phyloP scores from a whole-genome alignment of 2,888 invertebrate species.

The Pammene aurita region DNA sequence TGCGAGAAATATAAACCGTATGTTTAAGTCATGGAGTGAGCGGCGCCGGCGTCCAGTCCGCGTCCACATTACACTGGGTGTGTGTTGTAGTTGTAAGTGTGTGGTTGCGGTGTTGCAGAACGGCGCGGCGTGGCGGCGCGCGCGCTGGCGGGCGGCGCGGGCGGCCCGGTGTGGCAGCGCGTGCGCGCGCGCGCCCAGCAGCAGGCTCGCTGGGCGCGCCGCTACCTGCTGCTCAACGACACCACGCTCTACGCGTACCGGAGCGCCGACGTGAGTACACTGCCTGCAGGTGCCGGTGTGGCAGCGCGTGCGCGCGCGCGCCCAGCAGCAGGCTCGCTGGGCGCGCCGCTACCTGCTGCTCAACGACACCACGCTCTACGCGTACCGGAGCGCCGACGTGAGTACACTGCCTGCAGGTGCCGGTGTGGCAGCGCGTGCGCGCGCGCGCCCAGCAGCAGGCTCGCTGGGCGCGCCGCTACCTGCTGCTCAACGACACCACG shows the following conservation, averaged over 20 bases:
- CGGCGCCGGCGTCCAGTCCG: too few relatives aligned
- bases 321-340: neutral
- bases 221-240: slow-evolving; percentile 68
- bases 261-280: slow-evolving; percentile 49
- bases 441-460: slow-evolving; percentile 35
- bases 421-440: slow-evolving; percentile 46
- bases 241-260: slow-evolving; percentile 70
- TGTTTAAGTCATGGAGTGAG: too few relatives aligned
- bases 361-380: neutral
- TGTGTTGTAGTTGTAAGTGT: too few relatives aligned
- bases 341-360: neutral
- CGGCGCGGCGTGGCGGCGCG: slow-evolving; percentile 57
- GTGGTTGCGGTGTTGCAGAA: neutral
- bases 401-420: slow-evolving; percentile 20
- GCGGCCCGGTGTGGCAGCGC: slow-evolving; percentile 46
- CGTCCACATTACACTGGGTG: too few relatives aligned
- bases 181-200: slow-evolving; percentile 42
- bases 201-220: slow-evolving; percentile 57
- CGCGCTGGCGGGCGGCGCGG: slow-evolving; percentile 58
- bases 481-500: slow-evolving; percentile 68
- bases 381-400: neutral
- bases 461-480: slow-evolving; percentile 63
- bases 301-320: neutral
- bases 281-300: slow-evolving; percentile 48
- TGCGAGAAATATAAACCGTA: too few relatives aligned